Base-by-base conservation (phyloP, 2,888 invertebrate species). In the Hypselothyrea guttata region DNA sequence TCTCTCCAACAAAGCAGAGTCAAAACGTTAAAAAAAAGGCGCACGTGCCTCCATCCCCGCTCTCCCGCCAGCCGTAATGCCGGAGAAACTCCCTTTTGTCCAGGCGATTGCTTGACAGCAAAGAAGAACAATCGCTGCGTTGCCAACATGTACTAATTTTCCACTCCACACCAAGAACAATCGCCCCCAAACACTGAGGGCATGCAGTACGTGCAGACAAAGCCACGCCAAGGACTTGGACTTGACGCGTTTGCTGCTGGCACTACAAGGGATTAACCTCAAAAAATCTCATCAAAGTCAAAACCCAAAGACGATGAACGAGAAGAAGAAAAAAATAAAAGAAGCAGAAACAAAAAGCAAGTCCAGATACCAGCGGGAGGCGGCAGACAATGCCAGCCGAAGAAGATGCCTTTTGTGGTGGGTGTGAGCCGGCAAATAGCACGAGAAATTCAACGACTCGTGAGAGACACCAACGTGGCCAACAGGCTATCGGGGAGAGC, bases 191-290 rank as follows among this genome's bases (percentile, higher is more conserved):
- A 28, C 28, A 28, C 28, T 8, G 18, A 42, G 45, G 40, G 56
- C 55, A 68, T 62, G 54, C 41, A 34, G 38, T 47, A 63, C 63
- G 71, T 60, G 52, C 64, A 64, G 64, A 71, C 60, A 85, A 85
- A 83, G 84, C 64, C 67, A 70, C 58, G 75, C 41, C 72, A 72
- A 83, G 79, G 64, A 75, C 83, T 79, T 79, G 86, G 84, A 67
- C 86, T 79, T 79, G 86, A 75, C 81, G 84, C 78, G 52, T 62
- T 83, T 75, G 78, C 67, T 76, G 64, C 84, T 73, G 63, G 78
- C 86, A 86, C 86, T 82, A 82, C 82, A 82, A 82, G 84, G 86
- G 83, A 84, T 84, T 84, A 84, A 86, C 83, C 83, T 86, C 84
- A 84, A 84, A 82, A 83, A 81, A 84, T 84, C 83, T 84, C 83